These are phyloP conservation scores for Leuciscus idus DNA, from an alignment of 2,113 vertebrate genomes.

Conservation along the genomic window DNA sequence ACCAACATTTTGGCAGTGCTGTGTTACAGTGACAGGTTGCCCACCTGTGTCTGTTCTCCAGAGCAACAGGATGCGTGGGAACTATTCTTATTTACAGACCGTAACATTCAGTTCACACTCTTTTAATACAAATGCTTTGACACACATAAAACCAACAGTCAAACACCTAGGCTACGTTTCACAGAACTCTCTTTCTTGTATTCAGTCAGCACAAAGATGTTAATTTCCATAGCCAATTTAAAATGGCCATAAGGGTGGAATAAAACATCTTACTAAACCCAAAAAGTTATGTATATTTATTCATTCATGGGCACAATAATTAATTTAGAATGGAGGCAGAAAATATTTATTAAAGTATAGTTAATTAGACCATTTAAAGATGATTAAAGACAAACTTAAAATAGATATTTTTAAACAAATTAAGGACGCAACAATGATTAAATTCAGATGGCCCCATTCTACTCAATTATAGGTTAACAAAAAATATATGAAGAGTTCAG, in stretches of 20 bases:
- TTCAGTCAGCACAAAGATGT: background rate
- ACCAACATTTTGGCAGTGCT: constrained; percentile 15
- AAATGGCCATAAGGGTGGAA: background rate
- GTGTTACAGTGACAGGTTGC: constrained; percentile 34
- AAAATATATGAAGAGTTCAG: too few species aligned
- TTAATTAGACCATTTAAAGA: too few species aligned
- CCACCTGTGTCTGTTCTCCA: constrained; percentile 24
- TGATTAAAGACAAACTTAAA: too few species aligned
- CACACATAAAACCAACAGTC: background rate
- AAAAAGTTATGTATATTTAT: background rate
- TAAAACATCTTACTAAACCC: background rate
- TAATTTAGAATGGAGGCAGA: background rate
- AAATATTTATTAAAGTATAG: background rate
- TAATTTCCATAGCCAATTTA: background rate
- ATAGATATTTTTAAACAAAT: too few species aligned
- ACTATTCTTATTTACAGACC: background rate
- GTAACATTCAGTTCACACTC: constrained; percentile 11
- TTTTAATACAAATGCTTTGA: constrained; percentile 1
- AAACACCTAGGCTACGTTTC: background rate
- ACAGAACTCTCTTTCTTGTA: background rate
- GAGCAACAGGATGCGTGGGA: constrained; percentile 22
- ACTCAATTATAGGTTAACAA: too few species aligned
- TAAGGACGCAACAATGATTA: too few species aligned
- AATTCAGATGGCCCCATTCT: too few species aligned
- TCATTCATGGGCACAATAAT: background rate